Base-by-base conservation (phyloP, 2,888 invertebrate species). In the Salticus scenicus region DNA sequence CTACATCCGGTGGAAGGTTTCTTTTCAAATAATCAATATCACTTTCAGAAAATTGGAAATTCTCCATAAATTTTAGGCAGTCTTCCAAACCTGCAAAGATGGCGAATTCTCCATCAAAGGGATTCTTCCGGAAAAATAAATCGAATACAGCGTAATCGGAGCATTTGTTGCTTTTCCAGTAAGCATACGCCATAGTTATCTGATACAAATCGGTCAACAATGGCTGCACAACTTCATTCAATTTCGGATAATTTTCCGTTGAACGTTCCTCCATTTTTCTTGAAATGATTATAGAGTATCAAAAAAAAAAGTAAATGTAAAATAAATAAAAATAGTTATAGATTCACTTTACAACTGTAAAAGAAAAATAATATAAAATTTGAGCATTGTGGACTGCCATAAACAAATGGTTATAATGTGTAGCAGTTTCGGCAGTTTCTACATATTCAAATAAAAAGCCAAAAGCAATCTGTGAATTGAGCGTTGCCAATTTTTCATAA, bases 151-250 rank as follows among this genome's bases (percentile, higher is more conserved):
- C 96, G 77, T 93, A 93, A 92, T 98, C 97, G 89, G 96, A 94
- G 70, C 94, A 95, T 93, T 98, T 98, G n/a, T 95, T 96, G 69
- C 97, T 96, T 92, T 98, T 98, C 99, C 99, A 99, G 91, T 99
- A 99, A 0, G 98, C 98, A 92, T 99, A 99, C 0, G 98, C 98
- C 99, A 99, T 99, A 4, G 98, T 98, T 89, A 99, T 97, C 93
- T 98, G 98, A 92, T 99, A 99, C 83, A 98, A 93, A 94, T 98
- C 98, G n/a, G 85, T 85, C 72, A 85, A 70, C 51, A 85, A 77
- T 7, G 87, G 87, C 63, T 84, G 84, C 5, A 83, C 87, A 24
- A 87, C 70, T 20, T 84, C 84, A 72, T 87, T 84, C 57, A 87
- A 64, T 37, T 66, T 69, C 31, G 87, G 69, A 57, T 76, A 75